These are phyloP conservation scores for Lacerta viridis DNA, from an alignment of 2,797 vertebrate genomes.

Conservation along the genomic window DNA sequence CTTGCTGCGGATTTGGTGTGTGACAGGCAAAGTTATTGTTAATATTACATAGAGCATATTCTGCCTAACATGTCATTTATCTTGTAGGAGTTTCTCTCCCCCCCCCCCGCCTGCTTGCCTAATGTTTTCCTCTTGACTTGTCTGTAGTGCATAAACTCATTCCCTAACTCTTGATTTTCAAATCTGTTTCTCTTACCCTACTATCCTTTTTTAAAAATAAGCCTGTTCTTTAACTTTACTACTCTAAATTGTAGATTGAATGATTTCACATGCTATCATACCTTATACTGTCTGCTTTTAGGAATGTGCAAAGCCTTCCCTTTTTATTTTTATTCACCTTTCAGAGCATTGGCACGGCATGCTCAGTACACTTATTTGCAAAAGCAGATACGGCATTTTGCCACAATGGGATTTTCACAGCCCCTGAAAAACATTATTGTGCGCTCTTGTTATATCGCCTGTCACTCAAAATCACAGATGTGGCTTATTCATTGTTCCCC, in stretches of 20 bases:
- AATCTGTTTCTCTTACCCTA: neutral
- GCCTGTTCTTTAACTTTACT: neutral
- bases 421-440: neutral
- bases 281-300: neutral
- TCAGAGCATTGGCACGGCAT: neutral
- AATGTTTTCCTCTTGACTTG: neutral
- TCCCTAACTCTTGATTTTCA: neutral
- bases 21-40: conserved; percentile 12
- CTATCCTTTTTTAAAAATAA: neutral
- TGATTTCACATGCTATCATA: neutral
- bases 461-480: too few relatives aligned
- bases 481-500: neutral
- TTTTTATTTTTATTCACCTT: conserved; percentile 8
- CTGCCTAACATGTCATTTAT: conserved; percentile 19
- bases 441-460: neutral
- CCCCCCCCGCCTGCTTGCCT: neutral
- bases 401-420: neutral
- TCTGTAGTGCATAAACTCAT: neutral
- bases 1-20: neutral
- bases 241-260: neutral
- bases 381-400: neutral
- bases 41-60: neutral
- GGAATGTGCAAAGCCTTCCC: neutral
- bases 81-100: neutral
- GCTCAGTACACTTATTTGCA: neutral